Percentiles rank a stretch among this genome's conserved stretches.
Conservation (phyloP, 2,888 invertebrate species). For the Orthosia incerta region DNA sequence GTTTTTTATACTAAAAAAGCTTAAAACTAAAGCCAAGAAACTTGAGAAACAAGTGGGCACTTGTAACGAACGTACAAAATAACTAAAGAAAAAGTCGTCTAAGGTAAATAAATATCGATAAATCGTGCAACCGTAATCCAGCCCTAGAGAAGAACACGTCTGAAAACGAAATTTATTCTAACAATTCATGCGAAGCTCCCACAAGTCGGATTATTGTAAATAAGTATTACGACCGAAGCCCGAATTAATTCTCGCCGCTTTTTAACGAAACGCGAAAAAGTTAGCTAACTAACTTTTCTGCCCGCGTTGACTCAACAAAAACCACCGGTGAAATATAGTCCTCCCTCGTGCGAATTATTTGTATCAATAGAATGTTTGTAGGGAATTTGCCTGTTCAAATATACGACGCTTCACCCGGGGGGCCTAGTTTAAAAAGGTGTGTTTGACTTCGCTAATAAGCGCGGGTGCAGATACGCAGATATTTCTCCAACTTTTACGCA, state of each 20-base stretch:
- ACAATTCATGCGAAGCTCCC: conserved; percentile 84
- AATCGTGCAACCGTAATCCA: conserved; percentile 61
- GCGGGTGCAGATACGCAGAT: conserved; percentile 74
- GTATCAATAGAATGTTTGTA: conserved; percentile 88
- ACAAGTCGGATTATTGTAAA: conserved; percentile 90
- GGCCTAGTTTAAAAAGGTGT: conserved; percentile 86
- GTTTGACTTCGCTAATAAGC: conserved; percentile 89
- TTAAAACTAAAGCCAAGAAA: conserved; percentile 27
- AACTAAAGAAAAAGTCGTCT: conserved; percentile 41
- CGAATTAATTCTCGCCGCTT: conserved; percentile 87
- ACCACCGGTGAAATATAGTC: conserved; percentile 85
- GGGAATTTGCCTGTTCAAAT: conserved; percentile 84
- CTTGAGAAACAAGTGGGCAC: conserved; percentile 39
- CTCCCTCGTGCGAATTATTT: conserved; percentile 84
- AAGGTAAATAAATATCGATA: conserved; percentile 62
- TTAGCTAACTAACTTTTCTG: conserved; percentile 83
- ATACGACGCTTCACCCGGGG: conserved; percentile 79
- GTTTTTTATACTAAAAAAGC: conserved; percentile 28
- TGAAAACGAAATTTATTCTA: conserved; percentile 86
- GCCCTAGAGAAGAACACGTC: conserved; percentile 75
- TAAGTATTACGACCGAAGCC: conserved; percentile 87
- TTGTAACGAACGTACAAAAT: conserved; percentile 35
- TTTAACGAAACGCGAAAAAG: conserved; percentile 89
- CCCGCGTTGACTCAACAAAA: conserved; percentile 78
- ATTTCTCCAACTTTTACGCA: conserved; percentile 74